Evolutionary conservation across 35 echinoderm and acorn worm species (phyloP).

Genomic region (Holothuria glaberrima): DNA sequence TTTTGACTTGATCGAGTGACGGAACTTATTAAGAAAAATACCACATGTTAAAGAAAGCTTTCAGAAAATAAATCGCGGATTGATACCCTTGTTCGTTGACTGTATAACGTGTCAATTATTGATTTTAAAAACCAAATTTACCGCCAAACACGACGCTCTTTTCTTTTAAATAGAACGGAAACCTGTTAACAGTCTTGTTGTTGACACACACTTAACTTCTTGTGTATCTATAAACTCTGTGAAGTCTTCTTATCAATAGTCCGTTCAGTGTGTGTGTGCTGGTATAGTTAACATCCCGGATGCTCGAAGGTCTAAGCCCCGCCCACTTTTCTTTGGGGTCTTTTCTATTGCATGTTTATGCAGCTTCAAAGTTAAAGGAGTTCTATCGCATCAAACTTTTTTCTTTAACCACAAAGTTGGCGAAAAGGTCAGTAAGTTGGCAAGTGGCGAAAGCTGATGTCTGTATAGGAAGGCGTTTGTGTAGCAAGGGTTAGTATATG

Average conservation of each 20-base stretch:
- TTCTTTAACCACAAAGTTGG: constrained; percentile 4
- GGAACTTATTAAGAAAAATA: too few relatives aligned
- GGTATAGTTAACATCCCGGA: constrained; percentile 7
- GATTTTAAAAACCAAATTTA: constrained; percentile 19
- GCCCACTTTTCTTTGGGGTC: neutral
- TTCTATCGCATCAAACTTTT: constrained; percentile 7
- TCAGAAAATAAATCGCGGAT: too few relatives aligned
- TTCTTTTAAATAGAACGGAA: neutral
- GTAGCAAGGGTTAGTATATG: too few relatives aligned
- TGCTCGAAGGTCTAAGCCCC: neutral
- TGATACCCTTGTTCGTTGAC: too few relatives aligned
- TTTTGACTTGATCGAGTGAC: too few relatives aligned
- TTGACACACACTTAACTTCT: constrained; percentile 41
- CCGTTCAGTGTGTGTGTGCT: neutral
- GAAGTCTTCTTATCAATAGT: constrained; percentile 13
- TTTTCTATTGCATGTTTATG: constrained; percentile 17
- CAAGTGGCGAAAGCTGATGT: too few relatives aligned
- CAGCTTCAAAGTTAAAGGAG: neutral
- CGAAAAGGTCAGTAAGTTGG: too few relatives aligned
- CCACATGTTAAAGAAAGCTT: too few relatives aligned
- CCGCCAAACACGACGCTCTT: neutral
- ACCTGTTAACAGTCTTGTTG: constrained; percentile 13
- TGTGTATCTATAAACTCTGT: constrained; percentile 31
- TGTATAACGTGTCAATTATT: constrained; percentile 1
- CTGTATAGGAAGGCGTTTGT: too few relatives aligned